These are phyloP conservation scores for Mastomys natalensis DNA, from an alignment of 2,113 vertebrate species.

Conservation along the genomic window DNA sequence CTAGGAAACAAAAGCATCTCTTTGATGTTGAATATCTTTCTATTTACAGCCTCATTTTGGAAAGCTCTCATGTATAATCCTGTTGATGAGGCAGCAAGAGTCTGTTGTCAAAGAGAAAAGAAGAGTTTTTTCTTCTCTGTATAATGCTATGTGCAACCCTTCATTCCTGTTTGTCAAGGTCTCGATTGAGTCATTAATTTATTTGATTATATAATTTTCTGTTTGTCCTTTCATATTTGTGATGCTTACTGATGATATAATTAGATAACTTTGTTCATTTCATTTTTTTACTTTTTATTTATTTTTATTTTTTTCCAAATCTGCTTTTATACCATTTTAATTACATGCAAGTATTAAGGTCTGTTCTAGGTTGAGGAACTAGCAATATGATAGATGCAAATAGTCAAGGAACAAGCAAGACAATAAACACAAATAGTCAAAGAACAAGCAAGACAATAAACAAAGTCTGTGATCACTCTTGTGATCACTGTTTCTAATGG, in stretches of 20 bases:
- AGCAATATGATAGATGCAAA: too few relatives aligned
- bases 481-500: too few relatives aligned
- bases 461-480: too few relatives aligned
- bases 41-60: not conserved
- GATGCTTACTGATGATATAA: not conserved
- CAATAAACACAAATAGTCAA: too few relatives aligned
- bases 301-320: too few relatives aligned
- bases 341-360: too few relatives aligned
- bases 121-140: not conserved
- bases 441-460: too few relatives aligned
- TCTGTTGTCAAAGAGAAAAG: not conserved
- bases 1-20: not conserved
- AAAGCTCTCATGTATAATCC: not conserved
- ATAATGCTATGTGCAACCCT: rapidly evolving
- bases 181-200: not conserved
- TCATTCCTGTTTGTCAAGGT: not conserved
- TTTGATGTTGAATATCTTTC: not conserved
- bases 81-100: not conserved
- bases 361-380: too few relatives aligned
- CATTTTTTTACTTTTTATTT: too few relatives aligned
- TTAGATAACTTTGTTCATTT: not conserved
- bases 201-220: not conserved
- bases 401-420: too few relatives aligned
- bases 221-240: not conserved
- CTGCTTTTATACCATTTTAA: too few relatives aligned